A percentile compares a stretch with the other conserved stretches of the same genome.
Conservation (phyloP, 2,888 invertebrate genomes). For the Lepidochitona cinerea region DNA sequence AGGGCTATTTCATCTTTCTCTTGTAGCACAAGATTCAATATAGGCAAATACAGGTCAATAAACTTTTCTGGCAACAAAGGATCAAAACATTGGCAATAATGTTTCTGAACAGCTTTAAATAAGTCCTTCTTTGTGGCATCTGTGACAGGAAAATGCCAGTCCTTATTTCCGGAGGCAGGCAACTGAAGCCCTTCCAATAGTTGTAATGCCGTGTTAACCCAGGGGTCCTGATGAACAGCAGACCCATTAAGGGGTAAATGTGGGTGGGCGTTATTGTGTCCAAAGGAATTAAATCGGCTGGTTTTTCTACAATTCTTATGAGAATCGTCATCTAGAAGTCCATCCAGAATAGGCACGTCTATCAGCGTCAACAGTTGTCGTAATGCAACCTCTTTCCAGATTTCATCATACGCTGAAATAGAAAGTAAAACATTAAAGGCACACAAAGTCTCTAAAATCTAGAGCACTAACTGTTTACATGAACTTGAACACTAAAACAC, state of each 20-base stretch:
- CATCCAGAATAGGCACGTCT: slow-evolving; percentile 67
- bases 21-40: slow-evolving; percentile 61
- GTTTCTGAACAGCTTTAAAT: slow-evolving; percentile 58
- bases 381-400: slow-evolving; percentile 62
- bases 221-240: slow-evolving; percentile 43
- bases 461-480: no score
- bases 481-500: no score
- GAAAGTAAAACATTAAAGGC: no score
- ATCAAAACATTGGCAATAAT: slow-evolving; percentile 43
- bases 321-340: slow-evolving; percentile 52
- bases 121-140: slow-evolving; percentile 55
- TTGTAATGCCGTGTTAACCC: slow-evolving; percentile 52
- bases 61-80: slow-evolving; percentile 63
- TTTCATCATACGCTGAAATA: slow-evolving; percentile 54
- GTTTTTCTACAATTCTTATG: slow-evolving; percentile 26
- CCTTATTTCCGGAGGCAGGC: slow-evolving; percentile 48
- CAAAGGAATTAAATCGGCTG: slow-evolving; percentile 23
- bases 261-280: slow-evolving; percentile 53
- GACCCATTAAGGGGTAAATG: slow-evolving; percentile 24
- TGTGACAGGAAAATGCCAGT: slow-evolving; percentile 43
- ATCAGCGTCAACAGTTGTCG: slow-evolving; percentile 61
- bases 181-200: slow-evolving; percentile 1
- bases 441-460: no score
- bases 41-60: slow-evolving; percentile 61
- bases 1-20: slow-evolving; percentile 46